A percentile compares a stretch with the other conserved stretches of the same genome.
Conservation (phyloP, 1,140 invertebrate species). For the Andricus grossulariae region DNA sequence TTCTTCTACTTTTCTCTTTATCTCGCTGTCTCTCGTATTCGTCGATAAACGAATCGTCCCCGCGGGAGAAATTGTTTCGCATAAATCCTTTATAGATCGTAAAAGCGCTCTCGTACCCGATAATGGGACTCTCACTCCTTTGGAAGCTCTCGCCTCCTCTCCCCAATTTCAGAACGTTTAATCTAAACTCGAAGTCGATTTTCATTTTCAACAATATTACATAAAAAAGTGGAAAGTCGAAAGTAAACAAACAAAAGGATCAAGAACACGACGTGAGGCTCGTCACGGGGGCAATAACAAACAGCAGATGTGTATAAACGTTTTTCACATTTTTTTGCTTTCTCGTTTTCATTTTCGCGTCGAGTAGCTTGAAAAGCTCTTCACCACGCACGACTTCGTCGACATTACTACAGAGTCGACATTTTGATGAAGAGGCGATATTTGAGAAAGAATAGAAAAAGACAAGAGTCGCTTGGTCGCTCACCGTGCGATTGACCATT, state of each 20-base stretch:
- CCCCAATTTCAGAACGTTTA: constrained; percentile 27
- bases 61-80: constrained; percentile 64
- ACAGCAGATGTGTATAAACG: neutral
- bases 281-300: constrained; percentile 5
- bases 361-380: constrained; percentile 9
- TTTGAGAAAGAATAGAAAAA: constrained; percentile 11
- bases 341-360: constrained; percentile 46
- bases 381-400: constrained; percentile 19
- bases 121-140: constrained; percentile 25
- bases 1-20: constrained; percentile 25
- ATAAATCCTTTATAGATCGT: constrained; percentile 68
- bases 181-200: neutral
- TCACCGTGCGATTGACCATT: constrained; percentile 26
- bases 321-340: neutral
- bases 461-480: constrained; percentile 2
- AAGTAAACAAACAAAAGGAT: neutral
- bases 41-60: constrained; percentile 50
- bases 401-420: constrained; percentile 1
- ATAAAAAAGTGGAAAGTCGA: constrained; percentile 21
- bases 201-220: constrained; percentile 13
- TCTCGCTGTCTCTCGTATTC: constrained; percentile 34
- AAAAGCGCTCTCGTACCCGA: constrained; percentile 51
- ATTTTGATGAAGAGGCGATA: constrained; percentile 29
- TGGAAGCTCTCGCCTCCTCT: neutral
- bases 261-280: neutral